A percentile compares a stretch with the other conserved stretches of the same genome.
Evolutionary conservation across 2,797 vertebrate genomes (phyloP).

Genomic region (Sebastes iracundus): DNA sequence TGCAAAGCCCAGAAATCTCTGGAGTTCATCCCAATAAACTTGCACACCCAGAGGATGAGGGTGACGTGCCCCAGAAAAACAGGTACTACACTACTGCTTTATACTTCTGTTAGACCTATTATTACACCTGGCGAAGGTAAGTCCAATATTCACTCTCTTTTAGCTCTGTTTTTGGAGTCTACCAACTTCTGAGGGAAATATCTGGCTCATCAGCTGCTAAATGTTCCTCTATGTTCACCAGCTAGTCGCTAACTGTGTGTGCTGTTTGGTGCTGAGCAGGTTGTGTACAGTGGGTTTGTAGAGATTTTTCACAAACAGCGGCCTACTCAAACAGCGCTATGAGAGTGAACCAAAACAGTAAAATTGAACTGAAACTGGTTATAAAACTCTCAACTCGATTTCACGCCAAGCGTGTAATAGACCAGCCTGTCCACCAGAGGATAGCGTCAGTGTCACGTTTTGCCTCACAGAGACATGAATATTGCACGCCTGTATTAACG

Average conservation of each 20-base stretch:
- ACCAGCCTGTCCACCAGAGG: too few species aligned
- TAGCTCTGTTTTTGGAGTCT: background rate
- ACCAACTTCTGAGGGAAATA: background rate
- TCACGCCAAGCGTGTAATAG: too few species aligned
- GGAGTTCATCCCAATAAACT: conserved; percentile 97
- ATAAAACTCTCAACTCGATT: background rate
- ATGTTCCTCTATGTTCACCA: background rate
- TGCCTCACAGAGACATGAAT: too few species aligned
- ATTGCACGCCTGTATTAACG: too few species aligned
- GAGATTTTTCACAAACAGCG: background rate
- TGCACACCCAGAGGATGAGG: conserved; percentile 97
- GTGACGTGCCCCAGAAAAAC: conserved; percentile 92
- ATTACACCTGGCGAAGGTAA: background rate
- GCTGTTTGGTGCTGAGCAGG: background rate
- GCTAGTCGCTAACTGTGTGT: background rate
- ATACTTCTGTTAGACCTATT: background rate
- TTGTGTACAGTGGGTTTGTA: background rate
- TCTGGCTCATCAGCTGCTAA: background rate
- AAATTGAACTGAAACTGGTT: background rate
- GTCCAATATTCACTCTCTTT: background rate
- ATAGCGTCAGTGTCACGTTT: too few species aligned
- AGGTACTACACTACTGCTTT: conserved; percentile 80
- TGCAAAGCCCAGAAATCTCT: conserved; percentile 96
- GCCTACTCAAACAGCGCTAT: background rate
- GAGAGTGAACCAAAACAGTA: background rate